Evolutionary conservation across 2,797 vertebrate species (phyloP).

Genomic region (Lophius americanus): DNA sequence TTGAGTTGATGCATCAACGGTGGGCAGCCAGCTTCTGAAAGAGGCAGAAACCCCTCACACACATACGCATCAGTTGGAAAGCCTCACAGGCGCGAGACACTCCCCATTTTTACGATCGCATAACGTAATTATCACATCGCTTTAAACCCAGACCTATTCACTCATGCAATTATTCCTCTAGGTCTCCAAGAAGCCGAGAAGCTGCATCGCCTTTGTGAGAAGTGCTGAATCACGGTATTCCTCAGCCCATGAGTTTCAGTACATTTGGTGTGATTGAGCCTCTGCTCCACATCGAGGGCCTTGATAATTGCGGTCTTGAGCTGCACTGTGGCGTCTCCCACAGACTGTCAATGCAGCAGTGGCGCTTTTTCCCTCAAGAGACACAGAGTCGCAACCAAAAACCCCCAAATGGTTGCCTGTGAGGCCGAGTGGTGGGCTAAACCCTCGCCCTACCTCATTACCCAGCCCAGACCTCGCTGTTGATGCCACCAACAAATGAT

Average conservation of each 20-base stretch:
- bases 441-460: slow-evolving; percentile 47
- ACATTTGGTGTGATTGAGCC: slow-evolving; percentile 46
- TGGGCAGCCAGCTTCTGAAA: slow-evolving; percentile 31
- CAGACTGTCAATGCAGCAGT: slow-evolving; percentile 41
- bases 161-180: slow-evolving; percentile 38
- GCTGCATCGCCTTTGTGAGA: slow-evolving; percentile 36
- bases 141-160: slow-evolving; percentile 18
- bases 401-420: slow-evolving; percentile 66
- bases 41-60: slow-evolving; percentile 8
- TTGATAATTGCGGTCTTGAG: slow-evolving; percentile 69
- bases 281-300: slow-evolving; percentile 41
- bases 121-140: slow-evolving; percentile 32
- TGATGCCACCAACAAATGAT: slow-evolving; percentile 62
- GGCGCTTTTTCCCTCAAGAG: slow-evolving; percentile 67
- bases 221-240: slow-evolving; percentile 57
- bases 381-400: slow-evolving; percentile 78
- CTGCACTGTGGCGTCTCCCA: slow-evolving; percentile 54
- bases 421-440: slow-evolving; percentile 35
- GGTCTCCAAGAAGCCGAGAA: slow-evolving; percentile 37
- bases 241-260: slow-evolving; percentile 37
- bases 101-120: slow-evolving; percentile 38
- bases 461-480: slow-evolving; percentile 47
- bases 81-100: not conserved
- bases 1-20: slow-evolving; percentile 59
- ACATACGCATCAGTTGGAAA: slow-evolving; percentile 12